Percentiles rank a stretch among this genome's conserved stretches.
Evolutionary conservation across 2,113 vertebrate genomes (phyloP).

Genomic region (Serinus canaria): DNA sequence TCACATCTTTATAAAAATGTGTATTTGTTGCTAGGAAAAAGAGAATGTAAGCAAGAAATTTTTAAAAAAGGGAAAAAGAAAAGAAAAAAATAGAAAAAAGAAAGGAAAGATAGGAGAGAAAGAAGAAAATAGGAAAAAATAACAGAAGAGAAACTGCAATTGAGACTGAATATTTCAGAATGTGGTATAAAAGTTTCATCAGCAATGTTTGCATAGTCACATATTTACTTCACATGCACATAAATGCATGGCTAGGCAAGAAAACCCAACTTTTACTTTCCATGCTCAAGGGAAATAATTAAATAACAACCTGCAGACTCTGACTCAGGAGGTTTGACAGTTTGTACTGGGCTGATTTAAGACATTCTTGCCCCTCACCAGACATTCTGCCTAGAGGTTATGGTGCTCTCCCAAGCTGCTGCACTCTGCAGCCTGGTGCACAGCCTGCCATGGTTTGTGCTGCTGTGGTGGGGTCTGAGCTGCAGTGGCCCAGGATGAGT

Average conservation of each 20-base stretch:
- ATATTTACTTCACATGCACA: neutral
- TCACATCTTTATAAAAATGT: neutral
- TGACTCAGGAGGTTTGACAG: neutral
- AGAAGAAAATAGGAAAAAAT: neutral
- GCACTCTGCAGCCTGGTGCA: neutral
- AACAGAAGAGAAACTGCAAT: neutral
- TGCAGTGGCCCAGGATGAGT: neutral
- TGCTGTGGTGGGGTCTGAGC: neutral
- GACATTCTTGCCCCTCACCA: neutral
- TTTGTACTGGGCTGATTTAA: neutral
- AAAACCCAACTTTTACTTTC: neutral
- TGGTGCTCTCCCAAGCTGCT: neutral
- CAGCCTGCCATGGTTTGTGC: neutral
- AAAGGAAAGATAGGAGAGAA: rapidly evolving
- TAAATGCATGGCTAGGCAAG: neutral
- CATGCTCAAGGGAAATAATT: neutral
- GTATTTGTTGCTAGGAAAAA: neutral
- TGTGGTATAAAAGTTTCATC: neutral
- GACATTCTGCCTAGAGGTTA: neutral
- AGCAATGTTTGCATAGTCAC: neutral
- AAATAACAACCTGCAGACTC: neutral
- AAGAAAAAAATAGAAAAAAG: neutral
- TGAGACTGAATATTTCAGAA: neutral
- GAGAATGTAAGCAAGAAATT: neutral
- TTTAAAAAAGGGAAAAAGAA: rapidly evolving